Evolutionary conservation across 2,888 invertebrate genomes (phyloP), one percentile per base, ranked within the genome.

Genomic region (Seira musarum): DNA sequence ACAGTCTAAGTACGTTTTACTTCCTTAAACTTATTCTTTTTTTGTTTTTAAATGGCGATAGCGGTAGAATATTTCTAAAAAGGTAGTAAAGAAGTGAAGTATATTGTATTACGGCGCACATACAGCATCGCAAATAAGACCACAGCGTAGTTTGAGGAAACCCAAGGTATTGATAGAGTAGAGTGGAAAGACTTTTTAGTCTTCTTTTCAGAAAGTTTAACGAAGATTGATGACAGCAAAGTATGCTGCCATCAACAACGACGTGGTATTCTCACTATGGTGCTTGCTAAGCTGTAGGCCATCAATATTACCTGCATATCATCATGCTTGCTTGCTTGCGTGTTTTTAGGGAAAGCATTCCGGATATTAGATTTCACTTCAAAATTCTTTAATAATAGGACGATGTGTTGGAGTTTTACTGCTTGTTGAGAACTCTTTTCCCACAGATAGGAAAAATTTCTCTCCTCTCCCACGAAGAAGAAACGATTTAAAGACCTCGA

Each of bases 151-250:
- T 40, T 40, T 40, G 40, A 13, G 40, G 40, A 40, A 13, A 69
- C 25, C 35, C 30, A 8, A 46, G 2, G 69, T 35, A 22, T 13
- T 25, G 57, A 24, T 68, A 57, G 10, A 35, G 15, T n/a, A n/a
- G n/a, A n/a, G n/a, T n/a, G 40, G 2, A 46, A 70, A 70, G 40
- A 24, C 21, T 57, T 67, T 67, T 70, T 40, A 60, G 30, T 17
- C 15, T 24, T 67, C 19, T 63, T 35, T 49, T 67, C 67, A 67
- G 65, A 30, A 49, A 78, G 49, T 78, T 78, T 78, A 78, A 78
- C 78, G 78, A 78, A 78, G 78, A 78, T 78, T 78, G 78, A 78
- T 78, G 78, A 78, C 78, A 66, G 30, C 60, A 40, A 64, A 77
- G 63, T 13, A 40, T 66, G 65, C 35, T 25, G 13, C 68, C 46